Conservation (phyloP, 1,140 invertebrate species). For the Callitettix versicolor region DNA sequence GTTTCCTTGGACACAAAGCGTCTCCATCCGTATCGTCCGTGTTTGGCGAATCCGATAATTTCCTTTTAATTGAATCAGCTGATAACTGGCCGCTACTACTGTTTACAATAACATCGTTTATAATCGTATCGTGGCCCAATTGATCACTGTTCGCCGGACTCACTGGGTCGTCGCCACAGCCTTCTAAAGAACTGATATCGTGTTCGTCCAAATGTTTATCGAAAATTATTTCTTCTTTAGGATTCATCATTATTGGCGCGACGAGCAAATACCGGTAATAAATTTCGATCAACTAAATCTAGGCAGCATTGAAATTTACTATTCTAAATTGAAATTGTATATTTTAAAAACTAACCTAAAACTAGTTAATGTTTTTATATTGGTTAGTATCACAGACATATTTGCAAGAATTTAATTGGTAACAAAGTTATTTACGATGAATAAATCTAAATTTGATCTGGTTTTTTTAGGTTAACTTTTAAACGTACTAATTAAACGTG, state of each 20-base stretch:
- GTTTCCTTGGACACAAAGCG: slow-evolving; percentile 15
- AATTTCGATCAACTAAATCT: too few species aligned
- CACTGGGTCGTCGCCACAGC: neutral
- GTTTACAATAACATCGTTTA: slow-evolving; percentile 14
- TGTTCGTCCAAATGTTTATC: neutral
- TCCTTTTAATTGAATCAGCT: slow-evolving; percentile 1
- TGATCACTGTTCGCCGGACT: slow-evolving; percentile 6
- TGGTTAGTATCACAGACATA: too few species aligned
- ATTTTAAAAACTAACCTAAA: too few species aligned
- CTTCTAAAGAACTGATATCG: slow-evolving; percentile 2
- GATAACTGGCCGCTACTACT: neutral
- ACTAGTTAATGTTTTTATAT: too few species aligned
- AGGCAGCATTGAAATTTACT: too few species aligned
- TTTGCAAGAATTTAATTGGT: too few species aligned
- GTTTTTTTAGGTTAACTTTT: too few species aligned
- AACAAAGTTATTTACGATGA: too few species aligned
- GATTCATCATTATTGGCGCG: neutral
- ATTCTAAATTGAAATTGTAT: too few species aligned
- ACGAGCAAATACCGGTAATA: too few species aligned
- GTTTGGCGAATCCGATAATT: neutral
- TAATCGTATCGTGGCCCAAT: slow-evolving; percentile 4
- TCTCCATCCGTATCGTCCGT: neutral
- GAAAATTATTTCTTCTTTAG: slow-evolving; percentile 9
- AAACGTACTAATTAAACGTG: too few species aligned
- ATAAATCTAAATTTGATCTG: too few species aligned